phyloP scores from a whole-genome alignment of 2,888 invertebrate species.

The Ormyrus labotus region DNA sequence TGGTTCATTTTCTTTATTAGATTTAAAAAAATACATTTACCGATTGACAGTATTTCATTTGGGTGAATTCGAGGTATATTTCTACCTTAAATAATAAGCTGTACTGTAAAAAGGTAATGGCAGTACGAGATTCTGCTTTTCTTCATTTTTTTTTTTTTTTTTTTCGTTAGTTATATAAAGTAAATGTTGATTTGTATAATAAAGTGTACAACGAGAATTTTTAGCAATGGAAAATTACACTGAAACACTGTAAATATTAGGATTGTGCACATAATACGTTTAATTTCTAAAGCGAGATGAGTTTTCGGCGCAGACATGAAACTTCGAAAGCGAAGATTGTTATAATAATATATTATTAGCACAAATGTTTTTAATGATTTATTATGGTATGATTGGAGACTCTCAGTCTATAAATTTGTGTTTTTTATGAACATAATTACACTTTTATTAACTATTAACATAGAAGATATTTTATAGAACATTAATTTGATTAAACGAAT shows the following conservation, averaged over 20 bases:
- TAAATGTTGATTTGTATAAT: slow-evolving; percentile 37
- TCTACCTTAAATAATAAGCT: slow-evolving; percentile 1
- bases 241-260: slow-evolving; percentile 51
- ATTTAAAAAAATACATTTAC: too few relatives aligned
- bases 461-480: slow-evolving; percentile 51
- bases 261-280: slow-evolving; percentile 36
- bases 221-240: slow-evolving; percentile 12
- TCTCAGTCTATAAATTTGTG: slow-evolving; percentile 50
- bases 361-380: slow-evolving; percentile 42
- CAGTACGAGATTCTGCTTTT: neutral
- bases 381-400: slow-evolving; percentile 21
- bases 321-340: slow-evolving; percentile 46
- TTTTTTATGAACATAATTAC: slow-evolving; percentile 19
- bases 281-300: slow-evolving; percentile 35
- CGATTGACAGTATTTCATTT: too few relatives aligned
- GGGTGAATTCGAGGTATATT: neutral
- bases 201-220: slow-evolving; percentile 11
- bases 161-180: neutral
- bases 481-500: slow-evolving; percentile 52
- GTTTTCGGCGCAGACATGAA: slow-evolving; percentile 21
- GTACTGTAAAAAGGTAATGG: neutral
- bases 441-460: slow-evolving; percentile 44
- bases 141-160: slow-evolving; percentile 6
- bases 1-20: neutral
- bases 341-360: slow-evolving; percentile 29